Evolutionary conservation across 1,140 invertebrate genomes (phyloP).

Genomic region (Psilanteris sp.): DNA sequence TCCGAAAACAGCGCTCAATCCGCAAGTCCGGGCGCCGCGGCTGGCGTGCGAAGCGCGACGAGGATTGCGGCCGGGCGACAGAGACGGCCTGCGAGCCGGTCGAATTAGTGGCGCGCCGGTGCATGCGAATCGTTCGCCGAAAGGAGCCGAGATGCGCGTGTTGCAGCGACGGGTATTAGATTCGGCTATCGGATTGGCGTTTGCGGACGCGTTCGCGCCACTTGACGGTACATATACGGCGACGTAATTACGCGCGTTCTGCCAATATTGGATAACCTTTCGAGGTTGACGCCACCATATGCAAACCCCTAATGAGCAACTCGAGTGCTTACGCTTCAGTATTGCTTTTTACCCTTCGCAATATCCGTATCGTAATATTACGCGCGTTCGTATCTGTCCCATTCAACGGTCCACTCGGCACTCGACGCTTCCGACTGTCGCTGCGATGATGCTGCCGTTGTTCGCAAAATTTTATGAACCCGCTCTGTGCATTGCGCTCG

Average conservation of each 20-base stretch:
- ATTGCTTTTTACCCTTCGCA: slow-evolving; percentile 69
- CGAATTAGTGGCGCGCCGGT: slow-evolving; percentile 66
- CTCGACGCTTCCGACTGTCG: slow-evolving; percentile 27
- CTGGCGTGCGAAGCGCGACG: too few species aligned
- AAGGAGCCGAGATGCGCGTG: slow-evolving; percentile 59
- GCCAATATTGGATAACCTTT: slow-evolving; percentile 81
- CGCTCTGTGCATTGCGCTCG: too few species aligned
- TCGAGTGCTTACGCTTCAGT: slow-evolving; percentile 74
- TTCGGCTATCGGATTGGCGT: slow-evolving; percentile 21
- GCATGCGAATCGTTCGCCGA: slow-evolving; percentile 65
- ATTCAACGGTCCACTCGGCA: slow-evolving; percentile 17
- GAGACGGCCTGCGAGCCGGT: slow-evolving; percentile 16
- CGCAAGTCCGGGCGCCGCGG: too few species aligned
- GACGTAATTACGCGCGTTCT: slow-evolving; percentile 79
- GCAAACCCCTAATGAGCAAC: slow-evolving; percentile 79
- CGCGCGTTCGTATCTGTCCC: slow-evolving; percentile 56
- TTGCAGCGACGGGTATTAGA: slow-evolving; percentile 33
- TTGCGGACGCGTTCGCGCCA: slow-evolving; percentile 49
- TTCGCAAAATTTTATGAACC: too few species aligned
- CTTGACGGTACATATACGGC: slow-evolving; percentile 49
- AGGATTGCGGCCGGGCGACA: too few species aligned
- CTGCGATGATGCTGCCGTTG: slow-evolving; percentile 12
- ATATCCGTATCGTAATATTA: slow-evolving; percentile 73
- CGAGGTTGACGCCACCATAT: slow-evolving; percentile 79
- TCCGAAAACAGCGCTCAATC: too few species aligned